phyloP scores from a whole-genome alignment of 2,797 vertebrate genomes.

The Rhabdophis nuchalis region DNA sequence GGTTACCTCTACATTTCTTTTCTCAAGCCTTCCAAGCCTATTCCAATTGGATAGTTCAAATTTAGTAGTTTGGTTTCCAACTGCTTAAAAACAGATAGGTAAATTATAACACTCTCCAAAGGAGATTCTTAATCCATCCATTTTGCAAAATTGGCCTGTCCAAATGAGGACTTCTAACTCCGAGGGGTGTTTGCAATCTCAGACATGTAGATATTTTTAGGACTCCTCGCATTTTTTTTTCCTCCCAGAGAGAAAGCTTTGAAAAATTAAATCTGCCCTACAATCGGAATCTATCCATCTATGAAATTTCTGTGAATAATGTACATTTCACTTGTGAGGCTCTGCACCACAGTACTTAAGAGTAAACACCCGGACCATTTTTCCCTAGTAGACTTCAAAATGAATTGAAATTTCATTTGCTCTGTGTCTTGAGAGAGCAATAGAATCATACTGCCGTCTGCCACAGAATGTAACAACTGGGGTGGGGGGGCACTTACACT shows the following conservation, averaged over 20 bases:
- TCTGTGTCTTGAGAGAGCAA: conserved; percentile 33
- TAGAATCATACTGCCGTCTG: conserved; percentile 1
- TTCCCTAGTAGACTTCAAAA: not conserved
- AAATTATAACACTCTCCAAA: not conserved
- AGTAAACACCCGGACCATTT: not conserved
- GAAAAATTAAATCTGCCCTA: not conserved
- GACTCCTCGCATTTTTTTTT: not conserved
- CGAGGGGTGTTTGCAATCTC: not conserved
- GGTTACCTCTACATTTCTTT: not conserved
- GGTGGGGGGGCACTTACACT: not conserved
- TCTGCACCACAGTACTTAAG: conserved; percentile 4
- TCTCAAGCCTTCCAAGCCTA: not conserved
- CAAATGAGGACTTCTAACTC: not conserved
- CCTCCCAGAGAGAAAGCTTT: not conserved
- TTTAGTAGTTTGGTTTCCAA: not conserved
- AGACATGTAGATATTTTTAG: not conserved
- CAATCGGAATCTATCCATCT: not conserved
- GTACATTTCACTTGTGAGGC: not conserved
- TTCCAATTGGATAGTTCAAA: not conserved
- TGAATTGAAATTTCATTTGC: not conserved
- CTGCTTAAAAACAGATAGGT: not conserved
- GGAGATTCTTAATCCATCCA: not conserved
- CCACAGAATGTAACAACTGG: conserved; percentile 7
- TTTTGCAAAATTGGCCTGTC: too few relatives aligned
- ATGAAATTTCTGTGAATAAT: conserved; percentile 11